Evolutionary conservation across 1,140 invertebrate genomes (phyloP), one percentile per base, ranked within the genome.

Genomic region (Caerostris darwini): DNA sequence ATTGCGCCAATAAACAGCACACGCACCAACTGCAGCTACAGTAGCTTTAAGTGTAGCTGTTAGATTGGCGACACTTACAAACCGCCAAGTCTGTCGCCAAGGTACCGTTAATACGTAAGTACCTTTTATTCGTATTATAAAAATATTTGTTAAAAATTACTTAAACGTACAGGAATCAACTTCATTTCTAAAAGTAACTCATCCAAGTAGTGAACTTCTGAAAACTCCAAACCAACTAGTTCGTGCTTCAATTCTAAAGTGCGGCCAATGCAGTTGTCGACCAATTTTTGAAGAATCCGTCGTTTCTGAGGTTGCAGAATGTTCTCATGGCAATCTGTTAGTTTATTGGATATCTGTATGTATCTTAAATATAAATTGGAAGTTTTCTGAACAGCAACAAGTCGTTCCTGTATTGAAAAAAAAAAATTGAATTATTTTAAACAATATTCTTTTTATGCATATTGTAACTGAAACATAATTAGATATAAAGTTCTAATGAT

Each of bases 291-390:
- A 0, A 99, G 96, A 4, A 99, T 96, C 57, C 97, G 95, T 71
- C 98, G 96, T 95, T 99, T 99, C 96, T 99, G 99, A 0, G 99
- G 98, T 95, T 99, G 99, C 56, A 99, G 96, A 91, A 99, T 97
- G 96, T 98, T 98, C 95, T 99, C 98, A 95, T 99, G 98, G 92
- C 98, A 98, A 94, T 97, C 96, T 95, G 98, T 97, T 10, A 99
- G 95, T 94, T 97, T 97, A 92, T 98, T 97, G 12, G 98, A 97
- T 0, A 98, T 96, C 17, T 97, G 96, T 4, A 98, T 97, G 95
- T 99, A 99, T 89, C 97, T 97, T 1, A 98, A 96, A 95, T 98
- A 98, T 95, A 96, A n/a, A 8, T 19, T 71, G 3, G 93, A 77
- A 12, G 59, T 90, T 59, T 82, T 86, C 34, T 94, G 61, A 34